Conservation (phyloP, 1,140 invertebrate species). For the Macrosteles quadrilineatus region DNA sequence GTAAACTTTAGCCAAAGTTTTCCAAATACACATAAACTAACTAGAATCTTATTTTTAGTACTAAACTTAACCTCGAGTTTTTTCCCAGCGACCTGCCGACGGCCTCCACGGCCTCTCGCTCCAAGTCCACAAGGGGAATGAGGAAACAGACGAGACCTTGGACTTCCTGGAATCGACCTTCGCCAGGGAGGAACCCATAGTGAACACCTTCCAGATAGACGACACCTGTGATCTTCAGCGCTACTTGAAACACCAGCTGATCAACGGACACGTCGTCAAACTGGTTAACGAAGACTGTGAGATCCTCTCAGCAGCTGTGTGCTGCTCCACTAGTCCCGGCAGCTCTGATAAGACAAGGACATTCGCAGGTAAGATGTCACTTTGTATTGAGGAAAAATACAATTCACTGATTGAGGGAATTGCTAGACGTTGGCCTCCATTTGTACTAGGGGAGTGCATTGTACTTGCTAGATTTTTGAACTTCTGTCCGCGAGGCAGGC, state of each 20-base stretch:
- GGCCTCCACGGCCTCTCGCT: too few species aligned
- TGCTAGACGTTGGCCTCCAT: too few species aligned
- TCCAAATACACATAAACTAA: too few species aligned
- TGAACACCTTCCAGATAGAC: background rate
- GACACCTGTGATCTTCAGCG: constrained; percentile 2
- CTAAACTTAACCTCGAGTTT: too few species aligned
- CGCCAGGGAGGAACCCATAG: background rate
- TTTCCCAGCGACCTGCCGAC: too few species aligned
- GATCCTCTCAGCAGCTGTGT: background rate
- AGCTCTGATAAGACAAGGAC: background rate
- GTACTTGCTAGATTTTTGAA: too few species aligned
- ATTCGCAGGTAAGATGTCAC: constrained; percentile 13
- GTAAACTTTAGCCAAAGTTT: too few species aligned
- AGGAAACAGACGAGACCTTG: background rate
- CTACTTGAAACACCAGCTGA: background rate
- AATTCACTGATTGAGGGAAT: too few species aligned
- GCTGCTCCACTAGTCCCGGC: background rate
- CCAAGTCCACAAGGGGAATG: background rate
- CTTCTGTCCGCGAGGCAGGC: too few species aligned
- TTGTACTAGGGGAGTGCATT: too few species aligned
- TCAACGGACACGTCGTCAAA: background rate
- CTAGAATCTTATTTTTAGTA: too few species aligned
- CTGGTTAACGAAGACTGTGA: background rate
- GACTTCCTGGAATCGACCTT: background rate
- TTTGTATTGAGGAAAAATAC: too few species aligned